Percentiles rank a stretch among this genome's conserved stretches.
Evolutionary conservation across 2,888 invertebrate genomes (phyloP).

Genomic region (Vesta saturnalis): DNA sequence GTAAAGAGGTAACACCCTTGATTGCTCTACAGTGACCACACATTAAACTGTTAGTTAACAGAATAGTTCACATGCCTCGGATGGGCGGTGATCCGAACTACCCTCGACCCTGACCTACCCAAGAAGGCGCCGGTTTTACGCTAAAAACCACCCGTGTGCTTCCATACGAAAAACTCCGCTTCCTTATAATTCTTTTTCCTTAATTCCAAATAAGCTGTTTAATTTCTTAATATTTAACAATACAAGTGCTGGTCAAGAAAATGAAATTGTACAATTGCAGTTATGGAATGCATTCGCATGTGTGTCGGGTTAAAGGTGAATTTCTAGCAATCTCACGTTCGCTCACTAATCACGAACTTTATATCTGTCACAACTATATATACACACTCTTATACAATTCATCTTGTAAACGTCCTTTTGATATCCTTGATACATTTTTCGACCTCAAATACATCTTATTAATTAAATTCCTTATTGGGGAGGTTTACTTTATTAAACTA

Average conservation of each 20-base stretch:
- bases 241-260: slow-evolving; percentile 40
- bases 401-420: slow-evolving; percentile 22
- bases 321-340: slow-evolving; percentile 51
- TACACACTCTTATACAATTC: slow-evolving; percentile 16
- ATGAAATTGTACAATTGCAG: slow-evolving; percentile 48
- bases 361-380: slow-evolving; percentile 48
- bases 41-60: slow-evolving; percentile 60
- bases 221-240: not conserved
- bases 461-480: slow-evolving; percentile 5
- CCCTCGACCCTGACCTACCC: slow-evolving; percentile 62
- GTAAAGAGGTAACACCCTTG: slow-evolving; percentile 50
- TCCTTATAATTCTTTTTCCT: slow-evolving; percentile 31
- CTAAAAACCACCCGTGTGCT: slow-evolving; percentile 60
- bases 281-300: slow-evolving; percentile 51
- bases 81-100: slow-evolving; percentile 63
- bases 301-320: slow-evolving; percentile 53
- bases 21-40: slow-evolving; percentile 60
- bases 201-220: not conserved
- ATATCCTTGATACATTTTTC: slow-evolving; percentile 19
- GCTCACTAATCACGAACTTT: slow-evolving; percentile 49
- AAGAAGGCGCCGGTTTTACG: slow-evolving; percentile 54
- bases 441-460: slow-evolving; percentile 9
- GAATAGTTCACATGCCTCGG: slow-evolving; percentile 56
- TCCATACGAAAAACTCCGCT: slow-evolving; percentile 45
- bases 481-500: slow-evolving; percentile 4